Evolutionary conservation across 2,888 invertebrate species (phyloP).

Genomic region (Resseliella maxima): DNA sequence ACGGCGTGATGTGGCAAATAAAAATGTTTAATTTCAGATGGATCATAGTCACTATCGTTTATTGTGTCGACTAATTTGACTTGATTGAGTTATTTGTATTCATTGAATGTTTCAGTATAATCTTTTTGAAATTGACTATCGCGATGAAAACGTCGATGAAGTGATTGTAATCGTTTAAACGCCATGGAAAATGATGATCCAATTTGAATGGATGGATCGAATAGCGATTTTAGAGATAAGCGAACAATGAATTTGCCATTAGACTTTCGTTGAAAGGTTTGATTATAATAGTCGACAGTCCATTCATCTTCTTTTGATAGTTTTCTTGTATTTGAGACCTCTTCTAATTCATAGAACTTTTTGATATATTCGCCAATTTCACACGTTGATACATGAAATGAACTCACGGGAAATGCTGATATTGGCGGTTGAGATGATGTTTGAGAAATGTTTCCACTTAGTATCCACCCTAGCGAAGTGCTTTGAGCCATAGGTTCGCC

Average conservation of each 20-base stretch:
- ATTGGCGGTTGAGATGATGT: background rate
- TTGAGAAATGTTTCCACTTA: background rate
- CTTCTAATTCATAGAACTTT: background rate
- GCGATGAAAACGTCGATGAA: background rate
- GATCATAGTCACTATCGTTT: background rate
- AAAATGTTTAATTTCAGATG: background rate
- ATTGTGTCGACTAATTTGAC: background rate
- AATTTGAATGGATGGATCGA: background rate
- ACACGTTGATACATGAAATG: background rate
- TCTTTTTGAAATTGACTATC: background rate
- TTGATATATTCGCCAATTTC: background rate
- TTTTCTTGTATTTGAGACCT: background rate
- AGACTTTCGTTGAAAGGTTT: background rate
- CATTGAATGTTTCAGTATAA: background rate
- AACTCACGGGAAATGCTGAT: background rate
- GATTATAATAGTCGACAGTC: background rate
- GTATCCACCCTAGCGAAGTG: background rate
- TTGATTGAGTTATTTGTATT: background rate
- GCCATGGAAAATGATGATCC: background rate
- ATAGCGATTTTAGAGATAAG: background rate
- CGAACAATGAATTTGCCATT: background rate
- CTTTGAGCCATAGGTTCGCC: background rate
- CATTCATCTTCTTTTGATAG: background rate
- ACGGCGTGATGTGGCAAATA: slow-evolving; percentile 56
- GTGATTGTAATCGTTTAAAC: background rate